Base-by-base conservation (phyloP, 1,140 invertebrate genomes). In the Drosophila repletoides region DNA sequence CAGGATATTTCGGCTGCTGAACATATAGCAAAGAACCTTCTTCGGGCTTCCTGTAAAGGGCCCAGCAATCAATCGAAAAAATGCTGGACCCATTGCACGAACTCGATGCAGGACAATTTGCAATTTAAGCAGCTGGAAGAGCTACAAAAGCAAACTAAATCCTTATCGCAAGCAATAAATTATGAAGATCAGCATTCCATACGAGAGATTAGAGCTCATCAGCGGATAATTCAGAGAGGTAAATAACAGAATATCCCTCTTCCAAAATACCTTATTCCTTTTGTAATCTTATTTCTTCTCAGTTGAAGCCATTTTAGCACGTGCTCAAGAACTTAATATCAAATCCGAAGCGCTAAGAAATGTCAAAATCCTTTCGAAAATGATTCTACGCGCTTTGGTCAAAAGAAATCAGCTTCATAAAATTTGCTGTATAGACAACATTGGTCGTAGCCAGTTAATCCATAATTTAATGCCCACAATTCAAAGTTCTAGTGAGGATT, bases 221-320 rank as follows among this genome's bases (percentile, higher is more conserved):
- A 28, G 1, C 14, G 34, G 1, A 46, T 69, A 1, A 53, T 69
- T 0, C 14, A 48, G 15, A 64, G 31, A 34, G 45, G 51, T 52
- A 31, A 10, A 9, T 19, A 9, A 1, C 5, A 1, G 0, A 0
- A 12, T 5, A 5, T 21, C 4, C 5, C 7, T 14, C 3, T 10
- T 14, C 3, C 15, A 6, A n/a, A n/a, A n/a, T n/a, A n/a, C n/a
- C n/a, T n/a, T n/a, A n/a, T n/a, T n/a, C n/a, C n/a, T 24, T 7
- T 2, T 48, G 14, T 9, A 19, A 28, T 14, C 2, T 26, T n/a
- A n/a, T 5, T 26, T 0, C 12, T 33, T 3, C 2, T 2, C 14
- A 77, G 75, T 73, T 9, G 38, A 56, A 45, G 19, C 7, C 0
- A 45, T 79, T n/a, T 14, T 74, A 5, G 21, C 33, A 5, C 24